Evolutionary conservation across 2,113 vertebrate species (phyloP).

Genomic region (Tauraco erythrolophus): DNA sequence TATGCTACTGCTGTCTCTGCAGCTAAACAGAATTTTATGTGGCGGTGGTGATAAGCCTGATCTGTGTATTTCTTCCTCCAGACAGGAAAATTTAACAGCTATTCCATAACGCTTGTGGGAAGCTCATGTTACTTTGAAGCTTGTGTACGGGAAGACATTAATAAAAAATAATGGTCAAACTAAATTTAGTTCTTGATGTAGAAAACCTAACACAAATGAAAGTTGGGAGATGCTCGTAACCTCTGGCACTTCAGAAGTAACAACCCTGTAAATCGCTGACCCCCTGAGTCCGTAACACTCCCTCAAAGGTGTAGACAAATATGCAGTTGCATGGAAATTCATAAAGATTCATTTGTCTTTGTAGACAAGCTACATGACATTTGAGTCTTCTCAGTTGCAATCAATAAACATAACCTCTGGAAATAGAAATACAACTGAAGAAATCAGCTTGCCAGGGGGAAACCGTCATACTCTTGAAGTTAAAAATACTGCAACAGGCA

Average conservation of each 20-base stretch:
- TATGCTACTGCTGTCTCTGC: neutral
- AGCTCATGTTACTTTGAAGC: neutral
- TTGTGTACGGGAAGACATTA: neutral
- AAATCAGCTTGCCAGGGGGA: rapidly evolving
- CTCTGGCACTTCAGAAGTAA: neutral
- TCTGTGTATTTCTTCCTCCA: too few species aligned
- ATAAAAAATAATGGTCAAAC: neutral
- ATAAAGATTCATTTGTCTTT: neutral
- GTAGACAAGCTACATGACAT: slow-evolving; percentile 73
- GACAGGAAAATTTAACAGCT: neutral
- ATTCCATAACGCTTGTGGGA: neutral
- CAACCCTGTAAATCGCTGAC: neutral
- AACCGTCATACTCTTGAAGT: slow-evolving; percentile 78
- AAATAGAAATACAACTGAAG: rapidly evolving
- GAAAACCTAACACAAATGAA: neutral
- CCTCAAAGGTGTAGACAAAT: neutral
- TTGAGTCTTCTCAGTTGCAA: neutral
- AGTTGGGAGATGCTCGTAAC: neutral
- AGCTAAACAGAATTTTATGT: neutral
- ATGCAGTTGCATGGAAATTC: neutral
- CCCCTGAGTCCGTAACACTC: neutral
- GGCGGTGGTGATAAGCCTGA: neutral
- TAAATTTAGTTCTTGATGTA: neutral
- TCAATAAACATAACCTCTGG: neutral
- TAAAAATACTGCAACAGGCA: rapidly evolving